A percentile compares a stretch with the other conserved stretches of the same genome.
These are phyloP conservation scores for Drosophila parabipectinata DNA, from an alignment of 1,140 invertebrate species.

Conservation along the genomic window DNA sequence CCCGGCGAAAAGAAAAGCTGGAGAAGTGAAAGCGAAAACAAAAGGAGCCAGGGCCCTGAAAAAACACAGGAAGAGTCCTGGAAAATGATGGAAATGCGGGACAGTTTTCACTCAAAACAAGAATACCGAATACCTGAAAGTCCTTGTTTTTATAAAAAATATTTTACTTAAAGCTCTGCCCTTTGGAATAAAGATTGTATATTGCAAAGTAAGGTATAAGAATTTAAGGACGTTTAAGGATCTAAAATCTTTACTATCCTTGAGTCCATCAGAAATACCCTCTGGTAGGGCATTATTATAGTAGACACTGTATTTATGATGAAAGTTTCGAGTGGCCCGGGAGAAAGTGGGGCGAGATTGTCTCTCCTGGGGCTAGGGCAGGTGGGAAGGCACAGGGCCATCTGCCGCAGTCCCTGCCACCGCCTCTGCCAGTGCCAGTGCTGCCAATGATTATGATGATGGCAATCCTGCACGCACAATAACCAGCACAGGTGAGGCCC, in stretches of 20 bases:
- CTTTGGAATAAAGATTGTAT: too few relatives aligned
- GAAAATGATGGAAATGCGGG: neutral
- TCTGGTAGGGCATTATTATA: conserved; percentile 3
- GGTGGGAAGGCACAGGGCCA: conserved; percentile 31
- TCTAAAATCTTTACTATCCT: too few relatives aligned
- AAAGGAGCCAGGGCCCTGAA: conserved; percentile 26
- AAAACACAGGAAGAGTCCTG: conserved; percentile 12
- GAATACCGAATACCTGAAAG: neutral
- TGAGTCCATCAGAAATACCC: neutral
- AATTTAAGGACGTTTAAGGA: too few relatives aligned
- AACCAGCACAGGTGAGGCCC: conserved; percentile 41
- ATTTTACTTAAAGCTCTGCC: too few relatives aligned
- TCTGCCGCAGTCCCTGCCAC: conserved; percentile 17
- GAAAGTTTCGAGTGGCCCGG: conserved; percentile 61
- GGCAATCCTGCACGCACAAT: conserved; percentile 74
- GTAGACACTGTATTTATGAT: conserved; percentile 60
- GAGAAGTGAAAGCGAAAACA: conserved; percentile 44
- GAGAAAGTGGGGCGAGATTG: conserved; percentile 19
- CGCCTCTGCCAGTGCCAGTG: conserved; percentile 13
- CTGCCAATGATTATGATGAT: conserved; percentile 72
- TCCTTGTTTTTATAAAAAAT: too few relatives aligned
- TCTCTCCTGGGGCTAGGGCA: conserved; percentile 12
- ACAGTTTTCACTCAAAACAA: neutral
- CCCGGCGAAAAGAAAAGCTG: conserved; percentile 20
- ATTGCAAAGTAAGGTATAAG: too few relatives aligned